A percentile compares a stretch with the other conserved stretches of the same genome.
phyloP scores from a whole-genome alignment of 2,797 vertebrate species.

The Melanogrammus aeglefinus region DNA sequence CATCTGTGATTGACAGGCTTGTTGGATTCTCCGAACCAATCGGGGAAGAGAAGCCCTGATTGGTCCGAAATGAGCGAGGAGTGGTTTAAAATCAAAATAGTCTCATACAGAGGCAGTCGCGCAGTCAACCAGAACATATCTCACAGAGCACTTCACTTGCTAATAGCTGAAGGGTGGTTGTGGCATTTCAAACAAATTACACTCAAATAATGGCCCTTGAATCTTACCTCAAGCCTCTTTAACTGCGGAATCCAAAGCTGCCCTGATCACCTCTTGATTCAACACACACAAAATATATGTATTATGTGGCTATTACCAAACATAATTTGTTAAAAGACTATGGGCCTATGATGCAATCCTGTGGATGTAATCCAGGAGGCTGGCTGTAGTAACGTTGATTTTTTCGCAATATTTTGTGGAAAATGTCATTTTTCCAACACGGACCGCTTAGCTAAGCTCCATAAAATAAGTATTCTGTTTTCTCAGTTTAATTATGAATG shows the following conservation, averaged over 20 bases:
- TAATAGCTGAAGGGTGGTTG: background rate
- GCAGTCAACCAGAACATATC: background rate
- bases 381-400: background rate
- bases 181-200: background rate
- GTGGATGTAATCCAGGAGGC: background rate
- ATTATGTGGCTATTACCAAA: no score
- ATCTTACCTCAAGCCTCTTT: background rate
- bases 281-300: background rate
- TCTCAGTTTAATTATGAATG: slow-evolving; percentile 43
- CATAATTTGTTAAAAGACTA: no score
- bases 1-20: background rate
- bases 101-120: background rate
- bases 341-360: background rate
- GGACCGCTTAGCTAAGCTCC: background rate
- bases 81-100: background rate
- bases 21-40: background rate
- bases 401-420: background rate
- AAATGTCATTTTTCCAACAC: background rate
- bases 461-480: background rate
- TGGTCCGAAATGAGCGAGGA: background rate
- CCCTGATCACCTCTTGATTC: background rate
- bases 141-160: background rate
- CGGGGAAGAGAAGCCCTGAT: background rate
- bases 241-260: background rate
- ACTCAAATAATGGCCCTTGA: background rate